A percentile compares a stretch with the other conserved stretches of the same genome.
These are phyloP conservation scores for Stictocephala bisonia DNA, from an alignment of 2,888 invertebrate genomes.

Conservation along the genomic window DNA sequence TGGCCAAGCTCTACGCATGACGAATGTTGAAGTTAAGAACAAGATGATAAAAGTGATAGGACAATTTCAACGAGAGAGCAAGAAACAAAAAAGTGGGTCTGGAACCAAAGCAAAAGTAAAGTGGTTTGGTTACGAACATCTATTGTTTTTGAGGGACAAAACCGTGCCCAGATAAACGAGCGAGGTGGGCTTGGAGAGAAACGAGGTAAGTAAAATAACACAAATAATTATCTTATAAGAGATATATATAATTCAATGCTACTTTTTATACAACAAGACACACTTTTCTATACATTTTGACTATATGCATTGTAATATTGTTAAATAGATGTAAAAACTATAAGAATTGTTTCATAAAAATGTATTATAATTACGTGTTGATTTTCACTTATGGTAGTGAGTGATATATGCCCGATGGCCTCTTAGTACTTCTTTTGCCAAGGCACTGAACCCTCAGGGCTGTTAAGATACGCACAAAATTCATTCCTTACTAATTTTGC, in stretches of 20 bases:
- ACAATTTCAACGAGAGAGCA: constrained; percentile 24
- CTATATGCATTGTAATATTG: not conserved
- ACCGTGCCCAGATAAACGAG: constrained; percentile 28
- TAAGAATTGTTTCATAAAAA: not conserved
- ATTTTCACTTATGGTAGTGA: not conserved
- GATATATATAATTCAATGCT: constrained; percentile 11
- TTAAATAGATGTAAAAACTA: not conserved
- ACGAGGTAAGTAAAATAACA: constrained; percentile 24
- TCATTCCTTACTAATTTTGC: constrained; percentile 22
- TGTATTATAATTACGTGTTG: not conserved
- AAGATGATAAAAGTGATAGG: constrained; percentile 27
- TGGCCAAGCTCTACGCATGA: not conserved
- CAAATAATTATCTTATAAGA: constrained; percentile 27
- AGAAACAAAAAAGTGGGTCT: constrained; percentile 34
- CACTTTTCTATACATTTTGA: not conserved
- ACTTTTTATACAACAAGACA: not conserved
- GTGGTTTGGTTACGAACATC: constrained; percentile 38
- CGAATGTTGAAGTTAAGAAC: constrained; percentile 19
- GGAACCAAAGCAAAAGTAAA: constrained; percentile 31
- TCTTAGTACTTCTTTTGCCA: constrained; percentile 28
- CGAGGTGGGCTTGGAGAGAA: constrained; percentile 38
- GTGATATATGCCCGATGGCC: constrained; percentile 2
- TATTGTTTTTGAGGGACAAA: constrained; percentile 36
- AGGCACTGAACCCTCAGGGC: constrained; percentile 31
- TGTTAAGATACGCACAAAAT: constrained; percentile 31